Evolutionary conservation across 2,888 invertebrate genomes (phyloP).

Genomic region (Artemia sp.): DNA sequence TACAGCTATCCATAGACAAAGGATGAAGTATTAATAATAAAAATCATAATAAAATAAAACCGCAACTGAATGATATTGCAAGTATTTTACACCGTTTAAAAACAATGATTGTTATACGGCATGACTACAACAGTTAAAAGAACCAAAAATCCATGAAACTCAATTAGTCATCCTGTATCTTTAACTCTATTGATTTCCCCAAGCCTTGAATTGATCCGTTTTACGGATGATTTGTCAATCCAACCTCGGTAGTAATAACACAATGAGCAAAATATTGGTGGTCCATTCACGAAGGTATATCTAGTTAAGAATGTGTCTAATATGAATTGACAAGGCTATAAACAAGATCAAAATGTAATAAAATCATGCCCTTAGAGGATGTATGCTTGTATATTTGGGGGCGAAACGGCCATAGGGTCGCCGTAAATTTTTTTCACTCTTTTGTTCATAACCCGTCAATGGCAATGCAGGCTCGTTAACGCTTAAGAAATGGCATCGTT

Average conservation of each 20-base stretch:
- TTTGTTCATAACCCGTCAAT: slow-evolving; percentile 10
- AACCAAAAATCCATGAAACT: too few species aligned
- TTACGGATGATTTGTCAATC: slow-evolving; percentile 14
- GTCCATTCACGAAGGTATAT: background rate
- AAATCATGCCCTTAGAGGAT: background rate
- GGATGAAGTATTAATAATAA: too few species aligned
- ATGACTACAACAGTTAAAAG: too few species aligned
- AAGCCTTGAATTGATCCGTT: background rate
- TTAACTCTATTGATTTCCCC: background rate
- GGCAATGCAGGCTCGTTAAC: slow-evolving; percentile 8
- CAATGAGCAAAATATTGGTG: slow-evolving; percentile 13
- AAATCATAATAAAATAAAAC: too few species aligned
- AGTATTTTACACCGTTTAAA: too few species aligned
- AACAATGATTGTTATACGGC: too few species aligned
- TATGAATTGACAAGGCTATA: slow-evolving; percentile 15
- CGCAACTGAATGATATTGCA: too few species aligned
- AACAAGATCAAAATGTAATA: slow-evolving; percentile 15
- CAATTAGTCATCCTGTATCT: too few species aligned
- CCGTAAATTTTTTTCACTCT: slow-evolving; percentile 13
- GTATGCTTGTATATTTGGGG: background rate
- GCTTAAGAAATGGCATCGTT: slow-evolving; percentile 15
- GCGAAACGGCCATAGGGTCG: slow-evolving; percentile 3
- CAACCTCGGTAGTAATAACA: slow-evolving; percentile 9
- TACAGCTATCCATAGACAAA: too few species aligned
- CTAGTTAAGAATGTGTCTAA: slow-evolving; percentile 5